A percentile compares a stretch with the other conserved stretches of the same genome.
phyloP scores from a whole-genome alignment of 2,888 invertebrate species.

The Drosophila subsilvestris region DNA sequence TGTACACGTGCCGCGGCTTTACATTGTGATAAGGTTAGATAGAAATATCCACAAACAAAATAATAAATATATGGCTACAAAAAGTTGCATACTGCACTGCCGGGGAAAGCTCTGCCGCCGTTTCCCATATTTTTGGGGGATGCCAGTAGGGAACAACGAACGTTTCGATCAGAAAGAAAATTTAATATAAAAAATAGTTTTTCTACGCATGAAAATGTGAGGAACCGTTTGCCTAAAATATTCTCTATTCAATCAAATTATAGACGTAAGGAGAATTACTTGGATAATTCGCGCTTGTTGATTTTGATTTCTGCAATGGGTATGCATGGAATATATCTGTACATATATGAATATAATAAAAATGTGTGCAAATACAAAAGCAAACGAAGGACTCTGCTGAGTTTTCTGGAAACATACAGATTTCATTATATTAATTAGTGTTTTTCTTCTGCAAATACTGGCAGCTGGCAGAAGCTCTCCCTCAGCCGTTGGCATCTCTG shows the following conservation, averaged over 20 bases:
- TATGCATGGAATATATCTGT: too few species aligned
- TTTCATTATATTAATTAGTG: conserved; percentile 75
- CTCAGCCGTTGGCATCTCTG: conserved; percentile 6
- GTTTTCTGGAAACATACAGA: conserved; percentile 39
- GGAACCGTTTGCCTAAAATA: too few species aligned
- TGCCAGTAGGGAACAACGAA: not conserved
- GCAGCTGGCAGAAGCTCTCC: conserved; percentile 33
- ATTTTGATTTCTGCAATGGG: too few species aligned
- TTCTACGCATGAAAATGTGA: not conserved
- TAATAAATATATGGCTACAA: conserved; percentile 23
- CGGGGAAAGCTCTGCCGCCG: not conserved
- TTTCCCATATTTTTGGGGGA: not conserved
- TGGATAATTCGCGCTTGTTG: too few species aligned
- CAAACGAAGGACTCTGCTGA: conserved; percentile 27
- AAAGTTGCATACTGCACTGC: not conserved
- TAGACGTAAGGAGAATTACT: too few species aligned
- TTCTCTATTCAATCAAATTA: too few species aligned
- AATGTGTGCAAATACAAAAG: conserved; percentile 34
- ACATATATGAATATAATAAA: conserved; percentile 7
- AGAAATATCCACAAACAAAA: conserved; percentile 30
- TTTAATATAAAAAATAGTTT: not conserved
- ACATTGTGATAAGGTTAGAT: conserved; percentile 57
- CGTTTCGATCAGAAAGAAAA: not conserved
- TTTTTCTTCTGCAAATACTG: conserved; percentile 70
- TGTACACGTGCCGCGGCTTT: conserved; percentile 65